Base-by-base conservation (phyloP, 2,113 vertebrate species). In the Pardalotus punctatus region DNA sequence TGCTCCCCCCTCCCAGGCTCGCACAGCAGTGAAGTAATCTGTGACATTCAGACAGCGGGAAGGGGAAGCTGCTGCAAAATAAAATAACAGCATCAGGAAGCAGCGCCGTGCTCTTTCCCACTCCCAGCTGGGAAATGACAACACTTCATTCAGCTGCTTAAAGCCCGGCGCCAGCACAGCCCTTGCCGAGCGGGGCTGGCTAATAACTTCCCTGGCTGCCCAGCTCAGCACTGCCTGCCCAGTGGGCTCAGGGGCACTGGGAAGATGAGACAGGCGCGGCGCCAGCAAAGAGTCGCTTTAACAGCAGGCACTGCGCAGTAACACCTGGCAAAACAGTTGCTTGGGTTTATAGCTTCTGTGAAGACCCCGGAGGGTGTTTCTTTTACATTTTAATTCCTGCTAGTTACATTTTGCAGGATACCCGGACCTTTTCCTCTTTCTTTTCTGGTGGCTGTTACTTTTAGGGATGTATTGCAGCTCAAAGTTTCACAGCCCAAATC, bases 41-140 rank as follows among this genome's bases (percentile, higher is more conserved):
- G 92, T 94, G 96, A 96, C 96, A 94, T 92, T 93, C 82, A 95
- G 95, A 88, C 96, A 96, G 96, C 80, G 86, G 96, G 96, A 96
- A 95, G 94, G 88, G 96, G 94, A 97, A 96, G 96, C 94, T 1
- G 38, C 92, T 80, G 95, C 91, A 95, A 95, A 97, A 96, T 95
- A 91, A 89, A 97, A 95, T 78, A 96, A 91, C 95, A 94, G 94
- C 81, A 14, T 94, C 96, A 94, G 96, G 96, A 96, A 96, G 94
- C 62, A 0, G 88, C 92, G 45, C 94, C 5, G 36, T 28, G 93
- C 92, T 83, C 77, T 51, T 74, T 78, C 92, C 95, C 80, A 24
- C 95, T 96, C 92, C 96, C 95, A 79, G 72, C 94, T 95, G 96
- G 95, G 94, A 93, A 81, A 69, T 89, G 92, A 94, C 94, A 96